A percentile compares a stretch with the other conserved stretches of the same genome.
Evolutionary conservation across 2,797 vertebrate genomes (phyloP).

Genomic region (Paratrypauchen microcephalus): DNA sequence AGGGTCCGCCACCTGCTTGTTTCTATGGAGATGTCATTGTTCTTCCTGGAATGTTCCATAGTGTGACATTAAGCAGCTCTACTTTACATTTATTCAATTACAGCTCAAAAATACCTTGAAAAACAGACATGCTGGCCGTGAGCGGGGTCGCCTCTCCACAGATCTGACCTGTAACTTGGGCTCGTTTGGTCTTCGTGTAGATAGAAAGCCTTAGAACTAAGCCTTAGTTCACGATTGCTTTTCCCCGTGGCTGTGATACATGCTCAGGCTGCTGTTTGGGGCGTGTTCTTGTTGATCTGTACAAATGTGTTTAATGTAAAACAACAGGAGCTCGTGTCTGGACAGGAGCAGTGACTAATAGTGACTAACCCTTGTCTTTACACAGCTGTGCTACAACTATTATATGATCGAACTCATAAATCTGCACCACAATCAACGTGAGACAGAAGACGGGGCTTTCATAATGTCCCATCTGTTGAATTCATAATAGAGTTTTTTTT

Average conservation of each 20-base stretch:
- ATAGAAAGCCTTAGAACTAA: no score
- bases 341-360: conserved; percentile 5
- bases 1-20: no score
- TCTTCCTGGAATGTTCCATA: no score
- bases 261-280: neutral
- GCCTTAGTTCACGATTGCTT: no score
- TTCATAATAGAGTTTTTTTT: neutral
- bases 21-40: no score
- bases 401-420: neutral
- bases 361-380: neutral
- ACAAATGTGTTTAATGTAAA: neutral
- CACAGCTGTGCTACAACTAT: neutral
- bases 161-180: no score
- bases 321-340: neutral
- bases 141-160: no score
- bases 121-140: no score
- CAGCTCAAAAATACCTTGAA: no score
- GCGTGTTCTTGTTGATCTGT: neutral
- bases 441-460: neutral
- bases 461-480: neutral
- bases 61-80: no score
- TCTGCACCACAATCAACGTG: neutral
- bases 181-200: no score
- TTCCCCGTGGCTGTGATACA: neutral
- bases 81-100: no score